Conservation (phyloP, 2,797 vertebrate species). For the Acanthurus tractus region DNA sequence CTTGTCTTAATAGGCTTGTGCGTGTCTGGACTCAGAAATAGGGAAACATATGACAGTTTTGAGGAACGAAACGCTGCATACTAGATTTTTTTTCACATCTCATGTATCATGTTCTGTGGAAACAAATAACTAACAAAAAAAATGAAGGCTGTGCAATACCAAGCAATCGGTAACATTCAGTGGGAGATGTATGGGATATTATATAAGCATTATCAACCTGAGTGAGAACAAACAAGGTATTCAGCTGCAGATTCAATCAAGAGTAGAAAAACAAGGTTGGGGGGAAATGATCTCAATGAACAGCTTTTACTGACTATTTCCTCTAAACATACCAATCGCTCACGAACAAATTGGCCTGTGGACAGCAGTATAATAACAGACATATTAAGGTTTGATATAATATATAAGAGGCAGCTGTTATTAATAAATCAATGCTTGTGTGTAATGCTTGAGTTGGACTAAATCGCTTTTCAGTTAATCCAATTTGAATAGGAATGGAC, state of each 20-base stretch:
- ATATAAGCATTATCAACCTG: constrained; percentile 12
- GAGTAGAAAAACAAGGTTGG: neutral
- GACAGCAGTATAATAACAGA: neutral
- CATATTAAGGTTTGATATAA: neutral
- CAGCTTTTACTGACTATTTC: neutral
- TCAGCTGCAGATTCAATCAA: constrained; percentile 14
- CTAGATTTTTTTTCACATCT: constrained; percentile 36
- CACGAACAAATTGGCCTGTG: neutral
- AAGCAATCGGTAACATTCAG: constrained; percentile 14
- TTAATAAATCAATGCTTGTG: neutral
- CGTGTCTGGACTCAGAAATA: constrained; percentile 3
- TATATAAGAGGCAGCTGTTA: neutral
- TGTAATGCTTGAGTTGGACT: neutral
- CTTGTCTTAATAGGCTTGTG: constrained; percentile 37
- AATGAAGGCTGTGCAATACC: neutral
- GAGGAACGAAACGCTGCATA: constrained; percentile 14
- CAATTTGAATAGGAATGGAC: constrained; percentile 3
- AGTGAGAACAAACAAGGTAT: constrained; percentile 4
- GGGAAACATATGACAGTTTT: constrained; percentile 41
- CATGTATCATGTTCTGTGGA: constrained; percentile 11
- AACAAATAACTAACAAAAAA: constrained; percentile 32
- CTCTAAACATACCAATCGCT: neutral
- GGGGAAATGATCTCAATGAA: neutral
- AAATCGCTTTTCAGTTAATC: neutral
- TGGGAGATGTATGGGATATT: neutral